Evolutionary conservation across 1,140 invertebrate species (phyloP), one percentile per base, ranked within the genome.

Genomic region (Ceratosolen fusciceps): DNA sequence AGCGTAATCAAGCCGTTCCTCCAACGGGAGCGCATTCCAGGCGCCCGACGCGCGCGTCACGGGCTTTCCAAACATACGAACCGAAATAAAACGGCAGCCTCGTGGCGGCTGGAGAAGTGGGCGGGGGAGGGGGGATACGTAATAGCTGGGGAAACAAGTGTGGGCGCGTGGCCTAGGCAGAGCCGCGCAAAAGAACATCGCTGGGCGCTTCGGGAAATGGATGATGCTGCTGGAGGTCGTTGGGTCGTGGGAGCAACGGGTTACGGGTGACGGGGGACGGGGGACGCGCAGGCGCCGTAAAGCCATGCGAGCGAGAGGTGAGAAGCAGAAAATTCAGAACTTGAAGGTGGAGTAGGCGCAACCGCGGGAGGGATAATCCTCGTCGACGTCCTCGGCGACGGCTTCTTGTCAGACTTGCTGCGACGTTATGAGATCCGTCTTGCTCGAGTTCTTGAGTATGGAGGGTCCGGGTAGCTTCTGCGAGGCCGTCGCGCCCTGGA

Each of bases 401-500:
- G 19, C 79, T 19, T 77, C 60, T 31, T 74, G 84, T 90, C 87
- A 90, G 82, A 90, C 89, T 81, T 90, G 89, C 72, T 90, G 88
- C 37, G 88, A 90, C 21, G 86, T 89, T 54, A 90, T 88, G 74
- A 90, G 83, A 80, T 90, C 88, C 52, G 87, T 88, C 85, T 90
- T 90, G 80, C 89, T 91, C 26, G 90, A 89, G 70, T 91, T 89
- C 77, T 92, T 92, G 4, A 92, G 81, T 74, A 92, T 90, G 76
- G 90, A 91, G 16, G 91, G 91, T 26, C 91, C 91, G 21, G 91
- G 91, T 21, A 91, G 81, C 81, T 90, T 91, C 75, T 89, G 85
- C 9, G 85, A 85, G 67, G 83, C 81, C 60, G 81, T 68, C 0
- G 73, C 72, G 65, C 80, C 83, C 77, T 87, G 87, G 31, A 88